Conservation (phyloP, 2,797 vertebrate species). For the Sebastes elongatus region DNA sequence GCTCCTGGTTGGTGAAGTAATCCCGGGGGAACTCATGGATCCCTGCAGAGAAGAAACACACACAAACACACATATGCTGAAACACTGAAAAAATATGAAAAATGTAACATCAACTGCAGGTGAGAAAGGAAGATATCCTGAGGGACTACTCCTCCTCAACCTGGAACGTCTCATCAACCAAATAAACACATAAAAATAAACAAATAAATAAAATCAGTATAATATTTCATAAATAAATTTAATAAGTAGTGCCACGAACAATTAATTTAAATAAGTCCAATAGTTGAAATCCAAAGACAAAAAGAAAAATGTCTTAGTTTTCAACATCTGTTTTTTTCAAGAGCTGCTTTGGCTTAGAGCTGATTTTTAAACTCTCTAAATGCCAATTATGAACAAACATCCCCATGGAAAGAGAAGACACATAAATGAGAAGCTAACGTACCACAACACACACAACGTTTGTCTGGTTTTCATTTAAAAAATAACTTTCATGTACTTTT, state of each 20-base stretch:
- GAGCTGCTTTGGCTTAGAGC: background rate
- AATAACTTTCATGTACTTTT: background rate
- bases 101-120: background rate
- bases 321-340: background rate
- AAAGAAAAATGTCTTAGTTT: background rate
- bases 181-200: background rate
- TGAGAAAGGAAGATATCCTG: background rate
- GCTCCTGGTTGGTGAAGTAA: slow-evolving; percentile 91
- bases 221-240: background rate
- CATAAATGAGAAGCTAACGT: background rate
- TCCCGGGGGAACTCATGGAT: slow-evolving; percentile 95
- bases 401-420: background rate
- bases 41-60: slow-evolving; percentile 76
- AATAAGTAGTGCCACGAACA: background rate
- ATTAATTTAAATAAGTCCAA: background rate
- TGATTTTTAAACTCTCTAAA: background rate
- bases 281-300: background rate
- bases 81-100: background rate
- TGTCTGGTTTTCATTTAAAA: background rate
- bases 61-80: background rate
- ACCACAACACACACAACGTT: background rate
- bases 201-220: background rate
- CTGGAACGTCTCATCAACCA: background rate
- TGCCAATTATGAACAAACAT: background rate
- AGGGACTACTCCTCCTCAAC: background rate